Evolutionary conservation across 2,888 invertebrate genomes (phyloP).

Genomic region (Drosophila kambysellisi): DNA sequence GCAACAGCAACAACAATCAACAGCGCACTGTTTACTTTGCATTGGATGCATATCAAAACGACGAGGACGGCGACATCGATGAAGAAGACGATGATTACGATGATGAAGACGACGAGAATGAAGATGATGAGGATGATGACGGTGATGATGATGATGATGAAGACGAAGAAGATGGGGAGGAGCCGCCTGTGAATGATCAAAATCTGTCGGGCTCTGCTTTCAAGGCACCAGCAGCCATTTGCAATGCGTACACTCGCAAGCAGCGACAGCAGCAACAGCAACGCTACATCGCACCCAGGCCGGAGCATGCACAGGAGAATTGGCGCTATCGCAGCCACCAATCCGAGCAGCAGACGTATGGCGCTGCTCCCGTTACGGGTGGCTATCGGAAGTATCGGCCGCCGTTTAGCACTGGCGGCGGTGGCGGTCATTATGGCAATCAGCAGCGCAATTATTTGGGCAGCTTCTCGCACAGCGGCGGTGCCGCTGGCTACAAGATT

Average conservation of each 20-base stretch:
- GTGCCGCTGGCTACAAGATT: conserved; percentile 71
- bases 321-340: conserved; percentile 83
- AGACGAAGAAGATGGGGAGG: conserved; percentile 59
- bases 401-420: conserved; percentile 68
- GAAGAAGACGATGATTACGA: conserved; percentile 61
- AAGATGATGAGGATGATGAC: conserved; percentile 55
- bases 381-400: conserved; percentile 74
- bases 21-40: conserved; percentile 76
- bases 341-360: conserved; percentile 44
- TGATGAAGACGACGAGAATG: conserved; percentile 47
- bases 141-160: conserved; percentile 50
- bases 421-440: conserved; percentile 68
- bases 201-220: conserved; percentile 10
- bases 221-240: conserved; percentile 56
- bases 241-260: conserved; percentile 64
- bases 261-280: conserved; percentile 65
- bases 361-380: conserved; percentile 4
- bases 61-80: conserved; percentile 70
- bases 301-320: conserved; percentile 70
- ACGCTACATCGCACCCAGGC: conserved; percentile 57
- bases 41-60: conserved; percentile 72
- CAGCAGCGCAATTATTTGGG: conserved; percentile 79
- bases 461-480: conserved; percentile 79
- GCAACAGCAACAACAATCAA: conserved; percentile 43
- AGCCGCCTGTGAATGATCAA: conserved; percentile 20